Evolutionary conservation across 2,113 vertebrate species (phyloP), one percentile per base, ranked within the genome.

Genomic region (Perccottus glenii): DNA sequence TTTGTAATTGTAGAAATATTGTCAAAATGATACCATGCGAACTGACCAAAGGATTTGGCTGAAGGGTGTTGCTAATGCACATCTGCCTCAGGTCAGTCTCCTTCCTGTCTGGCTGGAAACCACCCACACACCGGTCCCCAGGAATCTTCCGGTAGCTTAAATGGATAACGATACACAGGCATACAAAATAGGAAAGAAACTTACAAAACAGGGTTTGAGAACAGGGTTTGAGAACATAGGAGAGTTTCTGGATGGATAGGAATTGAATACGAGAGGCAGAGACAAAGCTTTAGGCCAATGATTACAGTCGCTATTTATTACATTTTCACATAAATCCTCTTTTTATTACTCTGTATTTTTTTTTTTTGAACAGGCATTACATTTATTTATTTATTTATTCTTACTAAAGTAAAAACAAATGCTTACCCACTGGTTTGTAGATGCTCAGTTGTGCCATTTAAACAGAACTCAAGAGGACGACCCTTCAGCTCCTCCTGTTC

Each of bases 81-180:
- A 93, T 94, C 85, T 83, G 94, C 75, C 91, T 92, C 85, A 98
- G 85, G 81, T 97, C 94, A 0, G 80, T 95, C 75, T 93, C 93
- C 75, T 93, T 87, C 61, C 96, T 87, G 9, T 83, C 80, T 2
- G 94, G 94, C 77, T 91, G 92, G 57, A 91, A 85, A 1, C 97
- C 97, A 5, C 93, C 95, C 1, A 88, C 76, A 77, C 97, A 98
- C 62, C 89, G 93, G 76, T 98, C 94, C 55, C 97, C 96, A 0
- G 96, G 96, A 85, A 98, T 95, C 74, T 96, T 98, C 73, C 97
- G 93, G 81, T 98, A 98, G 15, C 97, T 98, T 85, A 6, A 69
- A 77, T 64, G 11, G 16, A 42, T 75, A 55, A 15, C 11, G 3
- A 63, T 1, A 32, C 1, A 61, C 0, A 58, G 4, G 44, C 7